These are phyloP conservation scores for Galeruca laticollis DNA, from an alignment of 2,888 invertebrate species.

Conservation along the genomic window DNA sequence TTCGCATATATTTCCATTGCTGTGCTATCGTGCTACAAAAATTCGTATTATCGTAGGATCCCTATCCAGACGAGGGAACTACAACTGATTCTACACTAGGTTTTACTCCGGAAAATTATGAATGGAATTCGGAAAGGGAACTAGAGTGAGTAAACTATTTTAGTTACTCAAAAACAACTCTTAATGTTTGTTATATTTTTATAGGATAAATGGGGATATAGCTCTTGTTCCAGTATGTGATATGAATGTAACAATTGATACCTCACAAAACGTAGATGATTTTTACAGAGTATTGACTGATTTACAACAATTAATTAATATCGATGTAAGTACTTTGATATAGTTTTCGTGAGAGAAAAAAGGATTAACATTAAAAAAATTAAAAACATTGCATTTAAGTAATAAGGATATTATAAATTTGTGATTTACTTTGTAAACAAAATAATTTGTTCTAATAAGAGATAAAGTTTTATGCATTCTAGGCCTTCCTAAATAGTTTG, in stretches of 20 bases:
- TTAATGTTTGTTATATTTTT: conserved; percentile 26
- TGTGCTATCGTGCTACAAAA: conserved; percentile 29
- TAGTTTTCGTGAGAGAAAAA: not conserved
- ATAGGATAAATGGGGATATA: conserved; percentile 65
- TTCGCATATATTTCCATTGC: conserved; percentile 1
- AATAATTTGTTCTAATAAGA: too few relatives aligned
- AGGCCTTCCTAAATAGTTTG: too few relatives aligned
- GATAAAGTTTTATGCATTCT: too few relatives aligned
- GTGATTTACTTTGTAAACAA: too few relatives aligned
- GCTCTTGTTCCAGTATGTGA: conserved; percentile 63
- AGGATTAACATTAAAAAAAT: too few relatives aligned
- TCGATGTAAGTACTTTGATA: conserved; percentile 64
- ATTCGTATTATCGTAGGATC: conserved; percentile 39
- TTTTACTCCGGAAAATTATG: conserved; percentile 42
- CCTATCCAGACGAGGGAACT: conserved; percentile 44
- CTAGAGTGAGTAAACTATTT: conserved; percentile 61
- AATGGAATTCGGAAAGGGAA: conserved; percentile 56
- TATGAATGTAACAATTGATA: conserved; percentile 50
- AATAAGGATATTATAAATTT: too few relatives aligned
- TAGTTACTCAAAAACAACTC: not conserved
- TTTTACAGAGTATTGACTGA: conserved; percentile 68
- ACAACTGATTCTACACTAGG: conserved; percentile 39
- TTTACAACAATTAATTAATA: conserved; percentile 68
- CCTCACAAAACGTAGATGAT: conserved; percentile 65
- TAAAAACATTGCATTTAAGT: too few relatives aligned